Evolutionary conservation across 2,888 invertebrate species (phyloP), one percentile per base, ranked within the genome.

Genomic region (Dugesia japonica): DNA sequence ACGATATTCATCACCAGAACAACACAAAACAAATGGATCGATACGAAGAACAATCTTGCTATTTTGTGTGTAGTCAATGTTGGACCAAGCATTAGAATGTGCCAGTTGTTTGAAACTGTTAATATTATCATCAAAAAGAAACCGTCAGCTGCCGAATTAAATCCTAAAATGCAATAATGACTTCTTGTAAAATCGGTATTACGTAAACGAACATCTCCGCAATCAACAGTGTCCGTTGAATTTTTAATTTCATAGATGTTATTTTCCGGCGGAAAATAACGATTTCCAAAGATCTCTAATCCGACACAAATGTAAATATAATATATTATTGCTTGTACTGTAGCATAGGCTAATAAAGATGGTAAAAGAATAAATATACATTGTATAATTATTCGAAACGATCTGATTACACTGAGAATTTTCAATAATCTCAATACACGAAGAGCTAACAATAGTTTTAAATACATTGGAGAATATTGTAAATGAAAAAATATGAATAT

Each of bases 1-100:
- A 72, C 72, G n/a, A 72, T 72, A n/a, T 72, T 72, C 72, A 72
- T 72, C 15, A 72, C 56, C 17, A 56, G n/a, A n/a, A 56, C 17
- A 13, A 56, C 56, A 56, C 56, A 56, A n/a, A 56, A 13, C 56
- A n/a, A 56, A 56, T 56, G 56, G 17, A 56, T 56, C 7, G 56
- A 56, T 20, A 56, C 56, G 17, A 56, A 56, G 17, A 56, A 56
- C 56, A 56, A 23, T 23, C n/a, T 56, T 23, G 56, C n/a, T 4
- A 56, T 20, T 56, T 23, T n/a, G 23, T 56, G 56, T 4, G 56
- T 56, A 56, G 56, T 56, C 20, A 56, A 23, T 20, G n/a, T n/a
- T 4, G 56, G 20, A 20, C 56, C 56, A 7, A 23, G n/a, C 56
- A 56, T 13, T 9, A 56, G 56, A n/a, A 56, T 56, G n/a, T 56